Base-by-base conservation (phyloP, 2,113 vertebrate species). In the Urocynchramus pylzowi region DNA sequence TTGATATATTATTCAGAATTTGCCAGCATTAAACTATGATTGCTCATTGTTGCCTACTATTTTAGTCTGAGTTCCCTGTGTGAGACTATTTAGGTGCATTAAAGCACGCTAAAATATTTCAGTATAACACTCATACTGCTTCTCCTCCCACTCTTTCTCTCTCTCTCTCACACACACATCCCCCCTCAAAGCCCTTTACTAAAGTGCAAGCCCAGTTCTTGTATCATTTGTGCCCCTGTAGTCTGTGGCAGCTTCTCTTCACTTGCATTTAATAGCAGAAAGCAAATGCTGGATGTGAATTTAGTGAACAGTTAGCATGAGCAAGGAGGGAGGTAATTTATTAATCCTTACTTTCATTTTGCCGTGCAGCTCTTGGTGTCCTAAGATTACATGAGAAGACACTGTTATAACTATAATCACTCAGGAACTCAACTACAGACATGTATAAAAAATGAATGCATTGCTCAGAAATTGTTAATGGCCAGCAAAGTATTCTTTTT, bases 341-440 rank as follows among this genome's bases (percentile, higher is more conserved):
- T 87, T 95, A 75, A 90, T 85, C 77, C 84, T 94, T 80, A 21
- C 78, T 87, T 97, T 97, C 56, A 93, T 94, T 96, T 97, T 70
- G 80, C 56, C 8, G 26, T 37, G 39, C 65, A 86, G 76, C 33
- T 95, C 95, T 95, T 94, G 57, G n/a, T 97, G 67, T 94, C 94
- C 78, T 41, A 70, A 95, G 89, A 96, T 96, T 93, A 94, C 56
- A 95, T 3, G 47, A 95, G 97, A 87, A 95, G 89, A 94, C 65
- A 79, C 45, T 95, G 95, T 91, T 97, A 95, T 94, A 95, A 94
- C 78, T 90, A 37, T 33, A 87, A 94, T 96, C 84, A 76, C 52
- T 83, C 75, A 91, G 68, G 49, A 93, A 79, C 90, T 94, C 91
- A 97, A 91, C 92, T 96, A 68, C 56, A 95, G 87, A 56, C 49